Evolutionary conservation across 2,113 vertebrate genomes (phyloP).

Genomic region (Saccopteryx bilineata): DNA sequence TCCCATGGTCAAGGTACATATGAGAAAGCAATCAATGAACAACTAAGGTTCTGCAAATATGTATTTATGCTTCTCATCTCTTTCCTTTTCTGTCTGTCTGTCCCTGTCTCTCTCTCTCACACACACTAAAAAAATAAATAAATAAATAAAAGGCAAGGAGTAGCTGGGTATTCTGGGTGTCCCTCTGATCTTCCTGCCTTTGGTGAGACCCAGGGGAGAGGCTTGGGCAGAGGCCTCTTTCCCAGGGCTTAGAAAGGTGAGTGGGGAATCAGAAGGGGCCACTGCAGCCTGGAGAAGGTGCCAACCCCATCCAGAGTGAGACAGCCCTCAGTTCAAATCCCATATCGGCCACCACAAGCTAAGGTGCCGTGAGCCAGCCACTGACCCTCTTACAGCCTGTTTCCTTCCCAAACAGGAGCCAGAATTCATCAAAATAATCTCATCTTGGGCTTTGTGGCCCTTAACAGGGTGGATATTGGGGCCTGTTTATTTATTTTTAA

Average conservation of each 20-base stretch:
- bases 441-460: background rate
- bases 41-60: too few species aligned
- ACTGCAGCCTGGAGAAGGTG: background rate
- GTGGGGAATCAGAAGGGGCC: background rate
- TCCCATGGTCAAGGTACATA: too few species aligned
- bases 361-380: background rate
- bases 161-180: background rate
- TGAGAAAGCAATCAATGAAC: too few species aligned
- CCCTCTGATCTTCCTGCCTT: background rate
- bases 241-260: background rate
- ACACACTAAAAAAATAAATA: background rate
- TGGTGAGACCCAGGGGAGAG: background rate
- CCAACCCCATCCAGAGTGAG: background rate
- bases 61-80: too few species aligned
- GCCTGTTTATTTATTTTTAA: background rate
- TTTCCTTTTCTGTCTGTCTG: background rate
- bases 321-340: background rate
- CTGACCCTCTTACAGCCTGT: background rate
- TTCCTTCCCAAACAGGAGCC: background rate
- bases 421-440: background rate
- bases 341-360: background rate
- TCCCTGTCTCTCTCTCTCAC: background rate
- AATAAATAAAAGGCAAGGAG: background rate
- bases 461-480: accelerated
- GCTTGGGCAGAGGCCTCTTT: background rate